Conservation (phyloP, 2,113 vertebrate species). For the Atrichornis clamosus region DNA sequence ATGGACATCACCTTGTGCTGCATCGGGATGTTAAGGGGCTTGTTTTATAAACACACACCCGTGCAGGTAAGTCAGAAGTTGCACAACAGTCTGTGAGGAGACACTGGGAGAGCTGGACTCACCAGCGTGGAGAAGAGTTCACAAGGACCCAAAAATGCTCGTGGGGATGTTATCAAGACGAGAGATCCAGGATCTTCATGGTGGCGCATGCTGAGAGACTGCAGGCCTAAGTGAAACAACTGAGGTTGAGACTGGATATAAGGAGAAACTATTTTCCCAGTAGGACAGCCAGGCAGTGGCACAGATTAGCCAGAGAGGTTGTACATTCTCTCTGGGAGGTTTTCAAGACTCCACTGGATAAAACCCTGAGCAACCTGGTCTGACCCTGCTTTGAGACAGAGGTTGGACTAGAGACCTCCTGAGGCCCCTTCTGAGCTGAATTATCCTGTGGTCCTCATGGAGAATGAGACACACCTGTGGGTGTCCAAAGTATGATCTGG, state of each 20-base stretch:
- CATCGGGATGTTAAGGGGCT: background rate
- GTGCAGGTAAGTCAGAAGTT: background rate
- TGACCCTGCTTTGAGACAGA: background rate
- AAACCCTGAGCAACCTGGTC: background rate
- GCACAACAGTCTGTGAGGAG: background rate
- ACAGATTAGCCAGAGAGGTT: background rate
- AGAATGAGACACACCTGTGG: background rate
- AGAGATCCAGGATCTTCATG: background rate
- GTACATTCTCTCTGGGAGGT: background rate
- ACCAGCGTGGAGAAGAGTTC: background rate
- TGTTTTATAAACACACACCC: background rate
- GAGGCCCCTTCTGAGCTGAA: background rate
- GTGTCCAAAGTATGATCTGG: background rate
- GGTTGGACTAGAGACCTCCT: background rate
- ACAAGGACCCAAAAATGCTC: background rate
- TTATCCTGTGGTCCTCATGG: background rate
- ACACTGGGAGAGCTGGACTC: rapidly evolving
- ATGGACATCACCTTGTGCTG: background rate
- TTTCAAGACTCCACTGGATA: background rate
- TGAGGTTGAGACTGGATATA: background rate
- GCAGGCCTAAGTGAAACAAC: background rate
- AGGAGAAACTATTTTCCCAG: background rate
- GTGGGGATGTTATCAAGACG: background rate
- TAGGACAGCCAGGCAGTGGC: background rate
- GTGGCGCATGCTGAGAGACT: background rate